Base-by-base conservation (phyloP, 2,113 vertebrate genomes). In the Ameiurus melas region DNA sequence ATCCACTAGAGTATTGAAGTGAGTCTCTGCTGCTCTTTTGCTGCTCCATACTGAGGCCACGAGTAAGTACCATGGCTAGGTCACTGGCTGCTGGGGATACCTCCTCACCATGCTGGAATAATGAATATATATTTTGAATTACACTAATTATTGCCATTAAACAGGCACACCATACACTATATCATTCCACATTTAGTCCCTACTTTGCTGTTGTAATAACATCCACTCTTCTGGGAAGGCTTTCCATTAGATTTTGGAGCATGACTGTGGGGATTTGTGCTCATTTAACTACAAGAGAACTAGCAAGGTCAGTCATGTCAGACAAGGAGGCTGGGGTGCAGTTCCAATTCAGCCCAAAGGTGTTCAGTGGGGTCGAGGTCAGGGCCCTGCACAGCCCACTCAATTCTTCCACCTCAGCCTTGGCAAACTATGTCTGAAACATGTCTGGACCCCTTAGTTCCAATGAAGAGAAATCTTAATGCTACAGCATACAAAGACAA, bases 21-120 rank as follows among this genome's bases (percentile, higher is more conserved):
- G 98, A 99, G 94, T 99, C 98, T 75, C 98, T 95, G 95, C 96
- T 98, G 96, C 96, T 99, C 91, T 98, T 99, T 95, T 99, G 98
- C 93, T 97, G 97, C 92, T 99, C 98, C 91, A 97, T 94, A 91
- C 97, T 98, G 91, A 99, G 95, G 10, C 98, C 97, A 0, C 97
- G 96, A 0, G 97, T 99, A 94, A 99, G 95, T 25, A 99, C 97
- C 97, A 98, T 98, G 90, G 98, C 98, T 93, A 99, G 94, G 93
- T 98, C 97, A 0, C 97, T 98, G 93, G 98, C 98, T 0, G 98
- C 98, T 0, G 97, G 97, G 47, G 97, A 98, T n/a, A 97, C 96
- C 91, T 98, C 98, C 86, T 99, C 98, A 0, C 97, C 97, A 0
- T 98, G 98, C 98, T 99, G 93, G 0, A 27, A 78, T 66, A 51